phyloP scores from a whole-genome alignment of 2,797 vertebrate species.

The Sorex maritimensis region DNA sequence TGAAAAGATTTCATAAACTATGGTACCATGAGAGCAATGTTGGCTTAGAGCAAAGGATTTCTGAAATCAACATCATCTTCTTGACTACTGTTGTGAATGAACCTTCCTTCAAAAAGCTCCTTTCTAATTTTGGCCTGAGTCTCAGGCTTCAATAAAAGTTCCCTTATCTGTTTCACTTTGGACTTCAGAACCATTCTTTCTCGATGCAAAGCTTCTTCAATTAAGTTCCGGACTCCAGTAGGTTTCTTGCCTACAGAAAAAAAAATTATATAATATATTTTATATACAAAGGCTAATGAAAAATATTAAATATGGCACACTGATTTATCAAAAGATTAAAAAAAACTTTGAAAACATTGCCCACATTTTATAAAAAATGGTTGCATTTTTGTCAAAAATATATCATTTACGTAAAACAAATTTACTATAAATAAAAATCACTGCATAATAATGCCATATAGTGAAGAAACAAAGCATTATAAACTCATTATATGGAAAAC shows the following conservation, averaged over 20 bases:
- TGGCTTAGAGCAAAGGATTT: constrained; percentile 70
- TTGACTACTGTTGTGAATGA: constrained; percentile 75
- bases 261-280: constrained; percentile 89
- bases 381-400: constrained; percentile 88
- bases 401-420: constrained; percentile 88
- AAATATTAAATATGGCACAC: constrained; percentile 76
- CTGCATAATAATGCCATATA: constrained; percentile 77
- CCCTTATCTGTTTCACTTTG: constrained; percentile 91
- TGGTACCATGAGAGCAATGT: constrained; percentile 59
- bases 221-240: constrained; percentile 85
- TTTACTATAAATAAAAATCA: constrained; percentile 88
- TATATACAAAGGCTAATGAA: constrained; percentile 81
- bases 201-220: constrained; percentile 90
- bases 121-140: constrained; percentile 90
- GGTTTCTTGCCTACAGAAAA: constrained; percentile 90
- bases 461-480: constrained; percentile 81
- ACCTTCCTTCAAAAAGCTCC: constrained; percentile 90
- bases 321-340: constrained; percentile 83
- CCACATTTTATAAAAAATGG: constrained; percentile 88
- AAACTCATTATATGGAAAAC: constrained; percentile 81
- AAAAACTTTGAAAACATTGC: constrained; percentile 83
- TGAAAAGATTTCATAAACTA: constrained; percentile 57
- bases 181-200: constrained; percentile 89
- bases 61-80: constrained; percentile 69
- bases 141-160: constrained; percentile 91